Conservation (phyloP, 2,797 vertebrate genomes). For the Thamnophis elegans region DNA sequence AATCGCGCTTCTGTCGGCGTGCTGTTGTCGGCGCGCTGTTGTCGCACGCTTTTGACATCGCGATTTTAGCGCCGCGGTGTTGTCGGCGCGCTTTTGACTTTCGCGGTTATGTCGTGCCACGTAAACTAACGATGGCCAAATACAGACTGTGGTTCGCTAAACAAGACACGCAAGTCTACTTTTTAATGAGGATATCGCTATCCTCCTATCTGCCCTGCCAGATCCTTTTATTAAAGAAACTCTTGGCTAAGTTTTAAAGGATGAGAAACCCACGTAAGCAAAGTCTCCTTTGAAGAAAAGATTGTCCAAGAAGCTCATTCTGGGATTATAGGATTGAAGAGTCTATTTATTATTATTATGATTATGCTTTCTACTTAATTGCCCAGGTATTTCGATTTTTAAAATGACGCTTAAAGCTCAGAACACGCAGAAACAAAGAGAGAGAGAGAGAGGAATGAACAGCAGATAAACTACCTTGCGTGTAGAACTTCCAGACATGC, state of each 20-base stretch:
- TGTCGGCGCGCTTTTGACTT: no score
- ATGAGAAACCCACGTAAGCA: not conserved
- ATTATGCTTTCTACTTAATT: not conserved
- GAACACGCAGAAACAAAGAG: not conserved
- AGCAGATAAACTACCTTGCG: constrained; percentile 81
- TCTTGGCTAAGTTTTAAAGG: not conserved
- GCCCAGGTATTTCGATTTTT: not conserved
- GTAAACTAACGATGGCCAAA: not conserved
- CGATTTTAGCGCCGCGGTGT: no score
- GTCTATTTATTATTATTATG: not conserved
- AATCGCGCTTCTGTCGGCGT: no score
- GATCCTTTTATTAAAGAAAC: not conserved
- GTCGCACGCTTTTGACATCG: no score
- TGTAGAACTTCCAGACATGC: constrained; percentile 89
- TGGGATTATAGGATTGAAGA: not conserved
- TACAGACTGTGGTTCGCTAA: not conserved
- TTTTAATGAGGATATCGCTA: not conserved
- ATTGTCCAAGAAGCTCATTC: not conserved
- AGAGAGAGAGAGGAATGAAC: not conserved
- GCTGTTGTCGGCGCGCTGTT: no score
- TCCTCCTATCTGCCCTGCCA: no score
- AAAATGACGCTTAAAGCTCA: not conserved
- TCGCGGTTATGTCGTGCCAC: no score
- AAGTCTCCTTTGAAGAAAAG: not conserved
- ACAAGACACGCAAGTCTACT: not conserved